Base-by-base conservation (phyloP, 2,113 vertebrate species). In the Sinosuthora webbiana region DNA sequence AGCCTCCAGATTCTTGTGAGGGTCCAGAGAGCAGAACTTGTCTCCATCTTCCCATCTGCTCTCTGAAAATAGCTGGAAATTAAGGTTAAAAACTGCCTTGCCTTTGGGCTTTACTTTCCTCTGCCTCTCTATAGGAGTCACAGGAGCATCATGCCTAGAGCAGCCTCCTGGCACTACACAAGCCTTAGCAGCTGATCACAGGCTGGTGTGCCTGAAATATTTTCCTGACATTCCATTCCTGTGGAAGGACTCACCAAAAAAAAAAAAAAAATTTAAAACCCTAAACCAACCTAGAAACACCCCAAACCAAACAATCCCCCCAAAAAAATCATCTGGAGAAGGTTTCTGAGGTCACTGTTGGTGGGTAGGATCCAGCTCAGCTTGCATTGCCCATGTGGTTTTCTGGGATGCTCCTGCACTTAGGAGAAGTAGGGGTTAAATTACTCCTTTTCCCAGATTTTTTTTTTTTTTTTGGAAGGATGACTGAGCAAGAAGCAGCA, bases 391-490 rank as follows among this genome's bases (percentile, higher is more conserved):
- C 45, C 2, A 0, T n/a, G 41, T 30, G 28, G 11, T 76, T 73
- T 67, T 45, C 37, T 28, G 59, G 63, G 49, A 35, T 62, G n/a
- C 4, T 60, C 8, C 49, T 49, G 60, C 65, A 82, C 55, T 65
- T 68, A 27, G 10, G 87, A 69, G 75, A 89, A 94, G 33, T 18
- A 52, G 25, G 39, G 23, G 80, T 89, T 53, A 79, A 87, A 65
- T 42, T 1, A 60, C 30, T 84, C 39, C 45, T 87, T 87, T 82
- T 69, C 52, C 56, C 62, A 49, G 56, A 77, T 83, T n/a, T 88
- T n/a, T 88, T 89, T 90, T 89, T 85, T 33, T 88, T 89, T 90
- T 88, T 83, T 33, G 24, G 56, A 89, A 93, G 69, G 83, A 84
- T 28, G 20, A 78, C 86, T 82, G 44, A 91, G 87, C 82, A 94